phyloP scores from a whole-genome alignment of 2,888 invertebrate species.

The Thymelicus acteon region DNA sequence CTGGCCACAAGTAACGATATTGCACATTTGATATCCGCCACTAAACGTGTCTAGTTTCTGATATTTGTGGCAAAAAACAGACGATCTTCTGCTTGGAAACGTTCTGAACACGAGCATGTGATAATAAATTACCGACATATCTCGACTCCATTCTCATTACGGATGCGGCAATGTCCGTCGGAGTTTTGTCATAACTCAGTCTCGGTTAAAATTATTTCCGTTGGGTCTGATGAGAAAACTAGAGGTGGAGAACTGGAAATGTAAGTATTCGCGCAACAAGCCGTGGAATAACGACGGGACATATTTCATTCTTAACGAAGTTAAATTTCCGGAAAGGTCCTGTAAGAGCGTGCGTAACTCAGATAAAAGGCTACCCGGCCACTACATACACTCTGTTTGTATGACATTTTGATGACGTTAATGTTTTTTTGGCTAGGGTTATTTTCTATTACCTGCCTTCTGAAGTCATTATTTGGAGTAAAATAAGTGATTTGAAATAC shows the following conservation, averaged over 20 bases:
- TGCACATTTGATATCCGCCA: constrained; percentile 36
- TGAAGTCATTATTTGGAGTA: too few species aligned
- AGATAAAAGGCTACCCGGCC: constrained; percentile 76
- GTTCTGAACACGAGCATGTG: constrained; percentile 66
- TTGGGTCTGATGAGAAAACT: constrained; percentile 83
- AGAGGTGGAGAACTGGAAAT: constrained; percentile 80
- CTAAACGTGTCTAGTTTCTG: constrained; percentile 42
- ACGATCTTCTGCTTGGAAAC: constrained; percentile 59
- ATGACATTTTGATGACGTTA: constrained; percentile 33
- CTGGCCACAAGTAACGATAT: constrained; percentile 39
- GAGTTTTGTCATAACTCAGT: constrained; percentile 85
- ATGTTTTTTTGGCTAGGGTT: constrained; percentile 16
- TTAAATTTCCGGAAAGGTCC: constrained; percentile 82
- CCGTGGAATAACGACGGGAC: constrained; percentile 81
- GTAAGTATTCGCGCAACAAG: constrained; percentile 83
- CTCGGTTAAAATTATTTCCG: constrained; percentile 84
- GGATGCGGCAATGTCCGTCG: constrained; percentile 83
- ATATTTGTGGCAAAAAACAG: constrained; percentile 60
- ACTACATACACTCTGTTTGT: constrained; percentile 65
- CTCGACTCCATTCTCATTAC: constrained; percentile 83
- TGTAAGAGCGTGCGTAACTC: constrained; percentile 80
- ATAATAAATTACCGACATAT: constrained; percentile 81
- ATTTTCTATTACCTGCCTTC: constrained; percentile 4
- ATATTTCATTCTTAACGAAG: constrained; percentile 85
- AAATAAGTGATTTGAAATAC: too few species aligned